A percentile compares a stretch with the other conserved stretches of the same genome.
These are phyloP conservation scores for Aphelocoma coerulescens DNA, from an alignment of 2,113 vertebrate species.

Conservation along the genomic window DNA sequence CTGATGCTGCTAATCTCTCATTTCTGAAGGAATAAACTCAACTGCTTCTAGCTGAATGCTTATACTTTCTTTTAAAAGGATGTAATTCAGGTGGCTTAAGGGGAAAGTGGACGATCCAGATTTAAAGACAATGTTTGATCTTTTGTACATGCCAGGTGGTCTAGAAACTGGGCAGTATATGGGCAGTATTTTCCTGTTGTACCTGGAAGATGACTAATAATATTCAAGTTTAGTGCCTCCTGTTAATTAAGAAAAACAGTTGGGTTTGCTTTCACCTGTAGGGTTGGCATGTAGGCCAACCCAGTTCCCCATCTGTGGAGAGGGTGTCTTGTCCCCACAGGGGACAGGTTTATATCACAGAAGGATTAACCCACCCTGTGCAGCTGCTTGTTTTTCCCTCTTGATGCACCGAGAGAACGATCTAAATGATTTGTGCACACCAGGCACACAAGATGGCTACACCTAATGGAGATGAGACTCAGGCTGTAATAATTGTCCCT, in stretches of 20 bases:
- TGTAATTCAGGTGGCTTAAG: neutral
- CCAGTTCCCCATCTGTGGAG: neutral
- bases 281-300: neutral
- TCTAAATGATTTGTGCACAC: neutral
- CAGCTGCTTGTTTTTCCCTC: neutral
- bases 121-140: neutral
- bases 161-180: neutral
- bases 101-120: neutral
- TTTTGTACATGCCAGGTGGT: neutral
- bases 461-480: neutral
- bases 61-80: neutral
- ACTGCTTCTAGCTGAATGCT: neutral
- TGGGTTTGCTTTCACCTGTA: neutral
- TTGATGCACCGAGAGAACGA: accelerated
- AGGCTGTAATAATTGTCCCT: neutral
- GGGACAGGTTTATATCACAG: neutral
- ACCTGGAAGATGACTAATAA: neutral
- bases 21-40: constrained; percentile 45
- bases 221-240: neutral
- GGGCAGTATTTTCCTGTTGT: neutral
- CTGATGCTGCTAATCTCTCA: constrained; percentile 41
- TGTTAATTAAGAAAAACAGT: neutral
- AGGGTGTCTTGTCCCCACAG: accelerated
- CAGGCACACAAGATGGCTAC: neutral
- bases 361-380: accelerated